A percentile compares a stretch with the other conserved stretches of the same genome.
phyloP scores from a whole-genome alignment of 2,797 vertebrate genomes.

The Danio choprae region DNA sequence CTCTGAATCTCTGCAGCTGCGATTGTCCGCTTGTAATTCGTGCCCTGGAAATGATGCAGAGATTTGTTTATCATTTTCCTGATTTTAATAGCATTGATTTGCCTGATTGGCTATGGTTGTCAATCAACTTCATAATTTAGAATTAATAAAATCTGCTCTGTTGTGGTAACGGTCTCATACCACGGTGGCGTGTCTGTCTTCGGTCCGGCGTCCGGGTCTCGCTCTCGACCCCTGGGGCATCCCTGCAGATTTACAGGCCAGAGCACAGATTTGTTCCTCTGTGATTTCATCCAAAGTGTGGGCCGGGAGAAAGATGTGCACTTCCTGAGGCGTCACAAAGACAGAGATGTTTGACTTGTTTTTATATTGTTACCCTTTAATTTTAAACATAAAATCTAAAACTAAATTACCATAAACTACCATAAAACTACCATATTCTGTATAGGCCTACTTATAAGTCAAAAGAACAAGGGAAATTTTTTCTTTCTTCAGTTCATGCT shows the following conservation, averaged over 20 bases:
- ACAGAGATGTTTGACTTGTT: not conserved
- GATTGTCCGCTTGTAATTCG: conserved; percentile 76
- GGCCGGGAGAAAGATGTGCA: conserved; percentile 66
- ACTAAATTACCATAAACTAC: no score
- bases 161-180: conserved; percentile 55
- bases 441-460: no score
- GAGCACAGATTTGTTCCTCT: conserved; percentile 56
- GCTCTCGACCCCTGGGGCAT: conserved; percentile 16
- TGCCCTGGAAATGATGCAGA: conserved; percentile 66
- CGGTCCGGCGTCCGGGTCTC: not conserved
- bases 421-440: no score
- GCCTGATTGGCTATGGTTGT: not conserved
- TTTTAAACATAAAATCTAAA: not conserved
- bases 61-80: not conserved
- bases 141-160: not conserved
- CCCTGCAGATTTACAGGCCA: conserved; percentile 43
- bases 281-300: conserved; percentile 63
- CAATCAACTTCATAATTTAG: not conserved
- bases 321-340: conserved; percentile 64
- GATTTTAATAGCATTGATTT: not conserved
- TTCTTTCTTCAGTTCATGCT: no score
- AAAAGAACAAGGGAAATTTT: no score
- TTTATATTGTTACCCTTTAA: not conserved
- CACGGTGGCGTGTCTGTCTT: conserved; percentile 63
- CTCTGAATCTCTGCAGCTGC: conserved; percentile 71